These are phyloP conservation scores for Cantharis lateralis DNA, from an alignment of 2,888 invertebrate genomes.

Conservation along the genomic window DNA sequence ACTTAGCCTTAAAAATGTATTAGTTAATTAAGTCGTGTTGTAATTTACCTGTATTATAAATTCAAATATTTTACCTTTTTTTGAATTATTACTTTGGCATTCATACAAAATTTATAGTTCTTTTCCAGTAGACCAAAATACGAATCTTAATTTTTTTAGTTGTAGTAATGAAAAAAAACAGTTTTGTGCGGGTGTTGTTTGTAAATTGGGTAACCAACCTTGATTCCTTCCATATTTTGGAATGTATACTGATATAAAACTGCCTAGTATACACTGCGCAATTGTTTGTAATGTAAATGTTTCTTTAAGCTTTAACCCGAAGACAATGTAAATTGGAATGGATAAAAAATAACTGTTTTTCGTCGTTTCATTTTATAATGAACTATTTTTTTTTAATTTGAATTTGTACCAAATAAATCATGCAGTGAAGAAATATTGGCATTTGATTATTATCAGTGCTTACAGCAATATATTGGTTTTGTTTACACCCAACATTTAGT, in stretches of 20 bases:
- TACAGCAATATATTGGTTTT: not conserved
- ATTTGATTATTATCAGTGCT: not conserved
- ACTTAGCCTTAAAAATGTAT: not conserved
- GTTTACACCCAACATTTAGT: not conserved
- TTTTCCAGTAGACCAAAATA: not conserved
- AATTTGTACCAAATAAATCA: too few relatives aligned
- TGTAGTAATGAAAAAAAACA: conserved; percentile 12
- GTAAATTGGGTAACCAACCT: conserved; percentile 26
- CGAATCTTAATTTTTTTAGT: not conserved
- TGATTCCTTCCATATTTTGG: conserved; percentile 25
- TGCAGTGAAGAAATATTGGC: not conserved
- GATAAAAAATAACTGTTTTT: not conserved
- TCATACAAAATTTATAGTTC: not conserved
- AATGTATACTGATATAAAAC: not conserved
- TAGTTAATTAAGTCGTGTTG: not conserved
- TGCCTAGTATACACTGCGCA: not conserved
- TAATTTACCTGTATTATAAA: not conserved
- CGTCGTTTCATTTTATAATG: not conserved
- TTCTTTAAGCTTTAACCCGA: not conserved
- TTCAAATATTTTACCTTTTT: not conserved
- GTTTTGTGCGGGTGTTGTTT: conserved; percentile 24
- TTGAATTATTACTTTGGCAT: not conserved
- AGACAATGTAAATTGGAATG: not conserved
- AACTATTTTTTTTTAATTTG: too few relatives aligned
- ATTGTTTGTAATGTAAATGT: not conserved